Percentiles rank a stretch among this genome's conserved stretches.
Evolutionary conservation across 2,888 invertebrate genomes (phyloP).

Genomic region (Apodemia duryi): DNA sequence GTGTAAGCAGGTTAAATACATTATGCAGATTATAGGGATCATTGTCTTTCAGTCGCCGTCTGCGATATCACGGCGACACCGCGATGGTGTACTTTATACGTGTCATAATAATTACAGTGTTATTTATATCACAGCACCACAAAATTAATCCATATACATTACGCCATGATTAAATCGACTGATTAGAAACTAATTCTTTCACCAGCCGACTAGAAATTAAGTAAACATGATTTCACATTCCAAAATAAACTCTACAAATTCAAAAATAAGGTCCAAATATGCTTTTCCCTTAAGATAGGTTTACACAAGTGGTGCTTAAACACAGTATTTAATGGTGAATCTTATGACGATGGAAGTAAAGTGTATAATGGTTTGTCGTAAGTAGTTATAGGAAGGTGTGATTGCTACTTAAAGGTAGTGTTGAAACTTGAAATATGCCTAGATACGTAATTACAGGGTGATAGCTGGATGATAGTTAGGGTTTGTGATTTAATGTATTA

Average conservation of each 20-base stretch:
- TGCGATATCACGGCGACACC: neutral
- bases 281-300: neutral
- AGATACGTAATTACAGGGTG: conserved; percentile 5
- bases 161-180: conserved; percentile 48
- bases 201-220: conserved; percentile 28
- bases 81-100: neutral
- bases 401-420: conserved; percentile 5
- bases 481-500: conserved; percentile 1
- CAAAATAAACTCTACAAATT: conserved; percentile 16
- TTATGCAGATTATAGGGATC: neutral
- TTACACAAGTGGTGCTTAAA: neutral
- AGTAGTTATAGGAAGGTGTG: neutral
- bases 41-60: too few relatives aligned
- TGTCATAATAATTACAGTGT: neutral
- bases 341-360: neutral
- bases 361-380: neutral
- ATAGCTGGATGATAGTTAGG: neutral
- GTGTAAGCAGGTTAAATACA: neutral
- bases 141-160: conserved; percentile 18
- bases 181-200: conserved; percentile 48
- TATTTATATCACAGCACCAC: neutral
- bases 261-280: neutral
- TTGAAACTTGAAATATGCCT: conserved; percentile 1
- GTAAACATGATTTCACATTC: conserved; percentile 20
- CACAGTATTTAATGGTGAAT: neutral